Evolutionary conservation across 2,888 invertebrate species (phyloP).

Genomic region (Philhelius pedissequus): DNA sequence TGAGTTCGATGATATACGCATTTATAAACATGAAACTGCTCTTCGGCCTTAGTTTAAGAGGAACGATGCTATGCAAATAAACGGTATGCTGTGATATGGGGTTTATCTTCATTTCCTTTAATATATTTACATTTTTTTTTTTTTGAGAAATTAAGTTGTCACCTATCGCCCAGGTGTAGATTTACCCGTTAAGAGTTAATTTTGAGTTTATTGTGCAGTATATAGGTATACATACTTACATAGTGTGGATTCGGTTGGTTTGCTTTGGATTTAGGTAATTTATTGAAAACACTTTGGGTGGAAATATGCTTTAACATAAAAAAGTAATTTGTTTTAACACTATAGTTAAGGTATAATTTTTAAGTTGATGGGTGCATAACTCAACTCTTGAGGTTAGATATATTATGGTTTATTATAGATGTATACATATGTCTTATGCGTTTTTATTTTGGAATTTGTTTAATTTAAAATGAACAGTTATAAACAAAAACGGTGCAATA

Average conservation of each 20-base stretch:
- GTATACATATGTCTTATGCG: constrained; percentile 6
- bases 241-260: constrained; percentile 26
- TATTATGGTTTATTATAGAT: background rate
- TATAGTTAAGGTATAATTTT: constrained; percentile 32
- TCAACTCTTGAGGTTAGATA: constrained; percentile 16
- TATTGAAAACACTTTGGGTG: constrained; percentile 40
- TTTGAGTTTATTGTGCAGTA: constrained; percentile 27
- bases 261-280: constrained; percentile 44
- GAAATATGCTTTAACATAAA: constrained; percentile 59
- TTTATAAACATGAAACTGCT: constrained; percentile 66
- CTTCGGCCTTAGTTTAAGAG: constrained; percentile 31
- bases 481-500: background rate
- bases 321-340: constrained; percentile 55
- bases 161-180: constrained; percentile 61
- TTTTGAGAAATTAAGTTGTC: constrained; percentile 60
- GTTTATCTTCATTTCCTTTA: constrained; percentile 60
- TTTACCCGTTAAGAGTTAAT: constrained; percentile 61
- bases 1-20: constrained; percentile 66
- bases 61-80: constrained; percentile 33
- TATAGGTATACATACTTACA: constrained; percentile 12
- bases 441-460: background rate
- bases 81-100: constrained; percentile 53
- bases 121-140: constrained; percentile 55
- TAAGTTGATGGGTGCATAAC: constrained; percentile 33
- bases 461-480: background rate